A percentile compares a stretch with the other conserved stretches of the same genome.
Evolutionary conservation across 1,140 invertebrate genomes (phyloP).

Genomic region (Catajapyx aquilonaris): DNA sequence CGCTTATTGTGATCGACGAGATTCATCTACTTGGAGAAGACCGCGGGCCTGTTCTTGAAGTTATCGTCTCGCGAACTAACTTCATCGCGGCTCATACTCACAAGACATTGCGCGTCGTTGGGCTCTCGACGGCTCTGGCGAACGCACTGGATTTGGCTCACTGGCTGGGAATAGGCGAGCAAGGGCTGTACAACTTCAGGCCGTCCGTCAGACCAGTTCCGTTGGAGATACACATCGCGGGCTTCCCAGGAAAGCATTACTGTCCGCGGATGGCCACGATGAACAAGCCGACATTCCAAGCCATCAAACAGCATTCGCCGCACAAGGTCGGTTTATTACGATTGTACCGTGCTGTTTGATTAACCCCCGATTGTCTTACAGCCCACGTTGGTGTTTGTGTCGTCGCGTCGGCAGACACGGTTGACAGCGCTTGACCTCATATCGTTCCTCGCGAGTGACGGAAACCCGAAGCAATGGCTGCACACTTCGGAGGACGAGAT

Average conservation of each 20-base stretch:
- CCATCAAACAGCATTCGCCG: conserved; percentile 81
- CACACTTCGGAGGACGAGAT: conserved; percentile 72
- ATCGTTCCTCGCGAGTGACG: conserved; percentile 72
- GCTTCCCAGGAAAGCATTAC: conserved; percentile 92
- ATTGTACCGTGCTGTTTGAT: background rate
- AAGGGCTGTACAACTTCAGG: conserved; percentile 94
- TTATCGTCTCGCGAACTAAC: conserved; percentile 57
- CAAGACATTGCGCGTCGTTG: conserved; percentile 61
- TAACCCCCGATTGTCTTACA: conserved; percentile 22
- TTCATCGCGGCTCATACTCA: conserved; percentile 77
- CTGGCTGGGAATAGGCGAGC: conserved; percentile 77
- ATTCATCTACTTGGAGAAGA: conserved; percentile 91
- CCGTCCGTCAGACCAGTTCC: conserved; percentile 94
- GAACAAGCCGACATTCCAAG: conserved; percentile 97
- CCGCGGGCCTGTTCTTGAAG: conserved; percentile 62
- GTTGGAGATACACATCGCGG: conserved; percentile 81
- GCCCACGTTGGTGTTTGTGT: conserved; percentile 89
- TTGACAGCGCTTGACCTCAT: conserved; percentile 93
- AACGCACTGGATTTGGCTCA: conserved; percentile 92
- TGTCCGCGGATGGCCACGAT: conserved; percentile 98
- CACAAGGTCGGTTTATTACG: conserved; percentile 15
- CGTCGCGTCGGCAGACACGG: conserved; percentile 89
- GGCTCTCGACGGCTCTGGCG: conserved; percentile 89
- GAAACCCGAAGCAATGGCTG: conserved; percentile 88
- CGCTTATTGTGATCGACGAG: conserved; percentile 92